Conservation (phyloP, 2,113 vertebrate species). For the Brienomyrus brachyistius region DNA sequence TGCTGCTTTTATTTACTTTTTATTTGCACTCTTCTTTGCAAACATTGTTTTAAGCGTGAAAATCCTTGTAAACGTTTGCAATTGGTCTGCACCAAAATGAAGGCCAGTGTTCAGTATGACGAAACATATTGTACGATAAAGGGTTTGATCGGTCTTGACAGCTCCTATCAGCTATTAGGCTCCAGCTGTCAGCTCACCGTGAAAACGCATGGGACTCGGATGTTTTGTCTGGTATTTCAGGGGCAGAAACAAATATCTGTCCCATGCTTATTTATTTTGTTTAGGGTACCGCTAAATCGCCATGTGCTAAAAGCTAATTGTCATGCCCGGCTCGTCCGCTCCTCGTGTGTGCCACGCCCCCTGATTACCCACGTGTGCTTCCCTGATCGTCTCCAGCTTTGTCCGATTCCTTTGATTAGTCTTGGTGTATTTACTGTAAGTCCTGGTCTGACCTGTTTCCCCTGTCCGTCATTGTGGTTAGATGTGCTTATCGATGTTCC, state of each 20-base stretch:
- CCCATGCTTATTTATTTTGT: neutral
- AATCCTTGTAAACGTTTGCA: neutral
- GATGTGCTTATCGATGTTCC: too few species aligned
- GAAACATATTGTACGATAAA: neutral
- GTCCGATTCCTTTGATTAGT: too few species aligned
- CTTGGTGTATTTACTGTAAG: too few species aligned
- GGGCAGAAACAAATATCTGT: neutral
- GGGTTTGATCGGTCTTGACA: neutral
- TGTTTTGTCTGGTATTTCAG: neutral
- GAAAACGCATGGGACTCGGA: neutral
- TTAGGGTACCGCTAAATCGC: too few species aligned
- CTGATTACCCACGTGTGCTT: too few species aligned
- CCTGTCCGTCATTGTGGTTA: too few species aligned
- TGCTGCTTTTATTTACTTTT: neutral
- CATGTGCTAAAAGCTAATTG: too few species aligned
- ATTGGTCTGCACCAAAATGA: neutral
- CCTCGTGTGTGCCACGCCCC: too few species aligned
- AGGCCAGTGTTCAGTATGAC: neutral
- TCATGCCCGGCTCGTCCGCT: too few species aligned
- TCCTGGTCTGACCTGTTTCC: too few species aligned
- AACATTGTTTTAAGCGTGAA: neutral
- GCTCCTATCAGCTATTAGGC: neutral
- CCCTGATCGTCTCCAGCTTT: too few species aligned
- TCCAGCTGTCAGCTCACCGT: neutral
- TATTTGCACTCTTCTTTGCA: neutral